Conservation (phyloP, 2,113 vertebrate genomes). For the Daubentonia madagascariensis region DNA sequence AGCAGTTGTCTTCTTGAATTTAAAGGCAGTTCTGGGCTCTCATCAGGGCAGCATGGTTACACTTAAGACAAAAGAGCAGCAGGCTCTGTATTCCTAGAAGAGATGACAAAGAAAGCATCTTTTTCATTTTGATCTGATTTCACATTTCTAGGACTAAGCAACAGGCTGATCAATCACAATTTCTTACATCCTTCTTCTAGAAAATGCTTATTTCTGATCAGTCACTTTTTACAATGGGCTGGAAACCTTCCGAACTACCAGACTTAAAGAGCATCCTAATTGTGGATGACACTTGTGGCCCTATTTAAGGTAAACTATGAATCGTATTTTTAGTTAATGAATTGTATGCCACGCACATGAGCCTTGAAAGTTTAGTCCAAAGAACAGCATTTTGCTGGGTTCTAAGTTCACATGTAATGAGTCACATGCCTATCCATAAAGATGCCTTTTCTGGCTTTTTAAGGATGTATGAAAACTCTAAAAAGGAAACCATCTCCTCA, state of each 20-base stretch:
- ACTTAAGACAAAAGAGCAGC: background rate
- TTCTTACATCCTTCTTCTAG: background rate
- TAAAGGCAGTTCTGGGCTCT: conserved; percentile 28
- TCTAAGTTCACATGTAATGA: background rate
- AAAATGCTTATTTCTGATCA: background rate
- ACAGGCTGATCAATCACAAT: background rate
- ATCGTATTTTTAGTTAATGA: background rate
- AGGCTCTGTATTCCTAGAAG: background rate
- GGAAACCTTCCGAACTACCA: background rate
- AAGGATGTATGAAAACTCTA: background rate
- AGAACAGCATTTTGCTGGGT: background rate
- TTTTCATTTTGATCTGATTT: background rate
- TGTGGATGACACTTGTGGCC: background rate
- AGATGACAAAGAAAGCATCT: background rate
- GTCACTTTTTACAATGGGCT: background rate
- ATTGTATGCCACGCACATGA: background rate
- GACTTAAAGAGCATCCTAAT: background rate
- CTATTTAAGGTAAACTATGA: background rate
- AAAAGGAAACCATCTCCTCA: background rate
- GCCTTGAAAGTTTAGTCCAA: background rate
- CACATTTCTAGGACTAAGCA: background rate
- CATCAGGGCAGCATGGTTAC: background rate
- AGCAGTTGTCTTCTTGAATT: conserved; percentile 17
- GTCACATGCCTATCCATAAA: background rate
- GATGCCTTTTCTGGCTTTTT: background rate